Base-by-base conservation (phyloP, 2,113 vertebrate genomes). In the Notothenia coriiceps region DNA sequence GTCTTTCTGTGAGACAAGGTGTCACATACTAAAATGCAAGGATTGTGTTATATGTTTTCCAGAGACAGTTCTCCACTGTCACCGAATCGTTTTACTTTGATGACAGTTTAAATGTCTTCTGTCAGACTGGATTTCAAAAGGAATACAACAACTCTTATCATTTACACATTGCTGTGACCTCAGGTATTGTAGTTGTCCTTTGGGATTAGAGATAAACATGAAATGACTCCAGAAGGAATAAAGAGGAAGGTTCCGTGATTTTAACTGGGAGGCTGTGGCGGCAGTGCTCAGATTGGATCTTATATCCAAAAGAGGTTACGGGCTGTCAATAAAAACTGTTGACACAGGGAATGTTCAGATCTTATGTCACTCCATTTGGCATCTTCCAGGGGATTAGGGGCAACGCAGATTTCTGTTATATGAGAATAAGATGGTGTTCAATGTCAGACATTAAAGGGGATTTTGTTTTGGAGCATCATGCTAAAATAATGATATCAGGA, bases 181-280 rank as follows among this genome's bases (percentile, higher is more conserved):
- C n/a, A 2, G 46, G 59, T 50, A 52, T 52, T 35, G n/a, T 55
- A 49, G 46, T 18, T 56, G 20, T 70, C 82, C 63, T 54, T 63
- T 77, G 70, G 67, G 77, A 67, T 65, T 50, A 49, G 46, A 80
- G 73, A 83, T 76, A 49, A 81, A 81, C 64, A 74, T 57, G n/a
- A 44, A 63, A 33, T 29, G 51, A 47, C 52, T 73, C 66, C 47
- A 14, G 57, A 43, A 61, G 50, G 52, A 59, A 60, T 49, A 20
- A 22, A 78, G 7, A 47, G 64, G 43, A 18, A 56, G 18, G 43
- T 11, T 40, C 59, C 71, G 17, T 61, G 50, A 66, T 33, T 63
- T 29, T 25, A 63, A 55, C 12, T 33, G 15, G 50, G 47, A 62
- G 9, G 22, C n/a, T 25, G 14, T 44, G 8, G 9, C 6, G 5